Conservation (phyloP, 1,140 invertebrate genomes). For the Aphidius ervi region DNA sequence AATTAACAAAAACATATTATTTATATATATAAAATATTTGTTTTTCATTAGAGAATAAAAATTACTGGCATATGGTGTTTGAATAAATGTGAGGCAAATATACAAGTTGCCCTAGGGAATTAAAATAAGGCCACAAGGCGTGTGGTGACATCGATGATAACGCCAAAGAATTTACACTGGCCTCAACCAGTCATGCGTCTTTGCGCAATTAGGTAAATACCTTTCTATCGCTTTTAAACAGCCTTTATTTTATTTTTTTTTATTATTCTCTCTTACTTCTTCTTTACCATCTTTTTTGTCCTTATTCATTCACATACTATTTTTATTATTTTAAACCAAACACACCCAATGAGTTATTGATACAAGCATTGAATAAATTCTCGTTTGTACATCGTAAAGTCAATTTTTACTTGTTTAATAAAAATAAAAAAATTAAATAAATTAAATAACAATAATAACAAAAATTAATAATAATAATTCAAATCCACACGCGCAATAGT, state of each 20-base stretch:
- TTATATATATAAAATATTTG: neutral
- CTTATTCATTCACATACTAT: too few species aligned
- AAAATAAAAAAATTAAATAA: constrained; percentile 4
- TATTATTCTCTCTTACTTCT: too few species aligned
- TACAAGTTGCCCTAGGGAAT: neutral
- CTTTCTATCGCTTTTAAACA: constrained; percentile 21
- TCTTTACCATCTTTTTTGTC: too few species aligned
- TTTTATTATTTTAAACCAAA: neutral
- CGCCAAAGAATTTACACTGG: constrained; percentile 24
- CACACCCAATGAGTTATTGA: constrained; percentile 21
- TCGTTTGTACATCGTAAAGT: constrained; percentile 21
- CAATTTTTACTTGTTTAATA: constrained; percentile 13
- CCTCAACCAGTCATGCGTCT: constrained; percentile 21
- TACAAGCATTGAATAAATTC: constrained; percentile 21
- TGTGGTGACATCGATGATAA: constrained; percentile 22
- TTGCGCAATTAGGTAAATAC: constrained; percentile 30
- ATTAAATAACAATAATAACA: neutral
- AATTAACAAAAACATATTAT: neutral
- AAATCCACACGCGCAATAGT: constrained; percentile 12
- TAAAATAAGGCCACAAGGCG: constrained; percentile 28
- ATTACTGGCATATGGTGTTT: neutral
- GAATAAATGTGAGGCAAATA: neutral
- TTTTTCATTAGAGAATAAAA: constrained; percentile 12
- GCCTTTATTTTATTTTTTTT: constrained; percentile 1
- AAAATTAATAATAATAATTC: neutral